phyloP scores from a whole-genome alignment of 92 coral and sea anemone species.

The Porites lobata region DNA sequence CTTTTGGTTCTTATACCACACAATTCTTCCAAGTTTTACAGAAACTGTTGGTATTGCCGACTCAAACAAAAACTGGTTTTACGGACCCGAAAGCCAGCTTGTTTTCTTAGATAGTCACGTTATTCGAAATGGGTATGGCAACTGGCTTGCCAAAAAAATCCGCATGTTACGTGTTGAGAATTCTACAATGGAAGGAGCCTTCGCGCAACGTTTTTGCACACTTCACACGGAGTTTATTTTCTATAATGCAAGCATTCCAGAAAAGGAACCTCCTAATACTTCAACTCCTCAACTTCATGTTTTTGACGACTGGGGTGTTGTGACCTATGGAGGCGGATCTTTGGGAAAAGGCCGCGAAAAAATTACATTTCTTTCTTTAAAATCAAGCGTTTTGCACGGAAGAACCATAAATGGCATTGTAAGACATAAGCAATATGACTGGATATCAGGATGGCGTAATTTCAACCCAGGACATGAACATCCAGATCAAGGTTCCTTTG shows the following conservation, averaged over 20 bases:
- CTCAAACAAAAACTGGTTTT: conserved; percentile 86
- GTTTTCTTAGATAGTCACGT: conserved; percentile 86
- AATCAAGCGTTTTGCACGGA: conserved; percentile 91
- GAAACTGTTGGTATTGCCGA: conserved; percentile 92
- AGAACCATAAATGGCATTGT: conserved; percentile 77
- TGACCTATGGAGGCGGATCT: conserved; percentile 69
- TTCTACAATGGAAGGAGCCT: neutral
- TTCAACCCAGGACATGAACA: conserved; percentile 97
- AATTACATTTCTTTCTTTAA: conserved; percentile 79
- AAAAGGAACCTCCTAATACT: conserved; percentile 41
- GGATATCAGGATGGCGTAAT: conserved; percentile 69
- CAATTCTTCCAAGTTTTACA: conserved; percentile 88
- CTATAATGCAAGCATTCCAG: conserved; percentile 65
- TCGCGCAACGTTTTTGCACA: conserved; percentile 50
- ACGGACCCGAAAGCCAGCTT: conserved; percentile 94
- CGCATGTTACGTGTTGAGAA: conserved; percentile 25
- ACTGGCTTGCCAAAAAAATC: conserved; percentile 88
- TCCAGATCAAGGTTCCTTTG: conserved; percentile 97
- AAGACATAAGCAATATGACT: conserved; percentile 54
- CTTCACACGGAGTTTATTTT: conserved; percentile 89
- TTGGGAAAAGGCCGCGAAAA: neutral
- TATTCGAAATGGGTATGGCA: conserved; percentile 81
- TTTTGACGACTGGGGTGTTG: conserved; percentile 96
- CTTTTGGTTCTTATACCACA: conserved; percentile 85
- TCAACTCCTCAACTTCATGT: conserved; percentile 69